Evolutionary conservation across 2,113 vertebrate species (phyloP).

Genomic region (Hydrochoerus hydrochaeris): DNA sequence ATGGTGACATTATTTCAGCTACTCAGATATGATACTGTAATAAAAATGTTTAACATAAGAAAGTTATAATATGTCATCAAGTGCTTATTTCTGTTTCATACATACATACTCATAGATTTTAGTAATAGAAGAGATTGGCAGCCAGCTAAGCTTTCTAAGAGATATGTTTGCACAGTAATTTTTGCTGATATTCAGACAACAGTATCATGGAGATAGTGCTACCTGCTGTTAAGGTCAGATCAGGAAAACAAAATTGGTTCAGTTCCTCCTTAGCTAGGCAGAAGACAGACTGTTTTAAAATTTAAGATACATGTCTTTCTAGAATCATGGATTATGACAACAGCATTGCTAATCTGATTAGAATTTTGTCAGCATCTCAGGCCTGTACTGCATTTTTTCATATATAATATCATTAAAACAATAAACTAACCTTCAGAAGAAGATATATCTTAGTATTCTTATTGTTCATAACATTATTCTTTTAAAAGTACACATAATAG

Average conservation of each 20-base stretch:
- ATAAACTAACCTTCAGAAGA: constrained; percentile 60
- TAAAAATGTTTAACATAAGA: constrained; percentile 75
- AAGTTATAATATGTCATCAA: constrained; percentile 67
- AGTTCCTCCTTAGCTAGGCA: constrained; percentile 47
- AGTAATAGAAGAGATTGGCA: constrained; percentile 45
- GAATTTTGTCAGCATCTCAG: constrained; percentile 62
- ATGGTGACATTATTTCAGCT: constrained; percentile 76
- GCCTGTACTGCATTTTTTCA: constrained; percentile 45
- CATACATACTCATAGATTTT: not conserved
- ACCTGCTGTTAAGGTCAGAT: constrained; percentile 63
- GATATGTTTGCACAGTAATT: constrained; percentile 73
- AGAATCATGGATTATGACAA: not conserved
- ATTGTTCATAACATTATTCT: not conserved
- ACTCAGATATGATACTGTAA: constrained; percentile 71
- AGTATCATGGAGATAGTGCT: constrained; percentile 53
- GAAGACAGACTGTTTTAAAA: constrained; percentile 40
- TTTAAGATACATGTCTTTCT: constrained; percentile 51
- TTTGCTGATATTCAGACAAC: constrained; percentile 56
- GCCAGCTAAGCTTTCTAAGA: constrained; percentile 65
- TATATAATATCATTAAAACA: constrained; percentile 60
- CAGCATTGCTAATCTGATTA: constrained; percentile 31
- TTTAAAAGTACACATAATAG: constrained; percentile 29
- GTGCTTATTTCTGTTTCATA: constrained; percentile 68
- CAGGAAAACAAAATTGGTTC: constrained; percentile 64
- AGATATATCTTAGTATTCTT: constrained; percentile 17